Evolutionary conservation across 2,113 vertebrate species (phyloP).

Genomic region (Rallus limicola): DNA sequence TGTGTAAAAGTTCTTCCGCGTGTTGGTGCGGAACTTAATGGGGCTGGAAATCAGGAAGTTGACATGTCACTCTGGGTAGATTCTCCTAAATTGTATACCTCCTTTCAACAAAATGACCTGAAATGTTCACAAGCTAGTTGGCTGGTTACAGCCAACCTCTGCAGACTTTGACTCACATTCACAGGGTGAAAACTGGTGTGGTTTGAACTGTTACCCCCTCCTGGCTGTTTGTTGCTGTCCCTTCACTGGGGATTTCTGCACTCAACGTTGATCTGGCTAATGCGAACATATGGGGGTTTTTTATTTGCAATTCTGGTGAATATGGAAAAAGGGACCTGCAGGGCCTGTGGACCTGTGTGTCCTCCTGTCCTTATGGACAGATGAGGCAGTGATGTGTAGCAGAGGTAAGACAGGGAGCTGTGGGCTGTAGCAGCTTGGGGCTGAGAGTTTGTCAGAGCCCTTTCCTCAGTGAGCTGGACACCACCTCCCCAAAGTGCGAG

Average conservation of each 20-base stretch:
- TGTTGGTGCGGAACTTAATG: too few species aligned
- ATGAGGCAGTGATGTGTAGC: not conserved
- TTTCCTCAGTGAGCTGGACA: not conserved
- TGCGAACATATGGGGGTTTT: accelerated
- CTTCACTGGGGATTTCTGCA: not conserved
- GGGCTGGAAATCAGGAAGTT: not conserved
- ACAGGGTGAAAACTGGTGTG: not conserved
- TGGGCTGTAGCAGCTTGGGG: not conserved
- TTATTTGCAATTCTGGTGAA: not conserved
- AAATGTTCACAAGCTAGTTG: not conserved
- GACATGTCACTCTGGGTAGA: not conserved
- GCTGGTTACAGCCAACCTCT: not conserved
- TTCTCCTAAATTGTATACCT: not conserved
- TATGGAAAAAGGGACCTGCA: not conserved
- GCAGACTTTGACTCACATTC: not conserved
- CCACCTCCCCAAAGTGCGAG: not conserved
- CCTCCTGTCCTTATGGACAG: not conserved
- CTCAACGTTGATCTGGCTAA: not conserved
- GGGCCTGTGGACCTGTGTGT: not conserved
- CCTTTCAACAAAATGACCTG: not conserved
- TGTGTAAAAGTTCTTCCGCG: too few species aligned
- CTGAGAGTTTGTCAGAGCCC: not conserved
- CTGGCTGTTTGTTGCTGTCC: not conserved
- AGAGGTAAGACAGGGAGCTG: not conserved
- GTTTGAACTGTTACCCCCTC: not conserved